These are phyloP conservation scores for Cottus gobio DNA, from an alignment of 2,113 vertebrate species.

Conservation along the genomic window DNA sequence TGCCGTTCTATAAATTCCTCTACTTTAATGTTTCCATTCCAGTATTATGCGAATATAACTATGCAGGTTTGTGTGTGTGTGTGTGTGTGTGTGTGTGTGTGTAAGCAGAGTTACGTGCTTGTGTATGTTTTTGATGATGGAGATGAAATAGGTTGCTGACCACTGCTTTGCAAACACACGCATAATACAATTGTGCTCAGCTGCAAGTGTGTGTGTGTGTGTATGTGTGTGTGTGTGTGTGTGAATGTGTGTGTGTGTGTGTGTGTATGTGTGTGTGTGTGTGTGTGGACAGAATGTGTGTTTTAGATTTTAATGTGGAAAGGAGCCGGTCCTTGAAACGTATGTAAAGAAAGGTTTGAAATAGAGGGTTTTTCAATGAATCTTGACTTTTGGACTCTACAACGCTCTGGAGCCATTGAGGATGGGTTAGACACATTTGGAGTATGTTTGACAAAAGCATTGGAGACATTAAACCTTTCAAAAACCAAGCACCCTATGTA, in stretches of 20 bases:
- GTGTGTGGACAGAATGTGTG: not conserved
- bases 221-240: too few relatives aligned
- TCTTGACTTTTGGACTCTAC: not conserved
- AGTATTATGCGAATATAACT: slow-evolving; percentile 5
- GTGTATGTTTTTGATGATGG: slow-evolving; percentile 21
- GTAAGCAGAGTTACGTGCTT: not conserved
- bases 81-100: not conserved
- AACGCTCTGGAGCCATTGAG: not conserved
- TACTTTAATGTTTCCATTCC: not conserved
- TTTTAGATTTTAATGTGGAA: not conserved
- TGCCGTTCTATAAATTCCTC: not conserved
- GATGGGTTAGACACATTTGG: not conserved
- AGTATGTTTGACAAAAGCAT: not conserved
- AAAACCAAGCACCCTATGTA: too few relatives aligned
- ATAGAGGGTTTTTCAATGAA: not conserved
- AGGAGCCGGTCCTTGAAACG: not conserved
- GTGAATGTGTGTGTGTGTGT: too few relatives aligned
- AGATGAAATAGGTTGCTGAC: slow-evolving; percentile 22
- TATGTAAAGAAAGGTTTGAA: not conserved
- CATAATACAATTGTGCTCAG: slow-evolving; percentile 3
- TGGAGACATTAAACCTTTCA: not conserved
- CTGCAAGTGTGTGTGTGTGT: slow-evolving; percentile 1
- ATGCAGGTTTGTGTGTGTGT: slow-evolving; percentile 2
- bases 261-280: too few relatives aligned
- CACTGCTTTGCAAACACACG: not conserved